Conservation (phyloP, 2,797 vertebrate genomes). For the Furcifer pardalis region DNA sequence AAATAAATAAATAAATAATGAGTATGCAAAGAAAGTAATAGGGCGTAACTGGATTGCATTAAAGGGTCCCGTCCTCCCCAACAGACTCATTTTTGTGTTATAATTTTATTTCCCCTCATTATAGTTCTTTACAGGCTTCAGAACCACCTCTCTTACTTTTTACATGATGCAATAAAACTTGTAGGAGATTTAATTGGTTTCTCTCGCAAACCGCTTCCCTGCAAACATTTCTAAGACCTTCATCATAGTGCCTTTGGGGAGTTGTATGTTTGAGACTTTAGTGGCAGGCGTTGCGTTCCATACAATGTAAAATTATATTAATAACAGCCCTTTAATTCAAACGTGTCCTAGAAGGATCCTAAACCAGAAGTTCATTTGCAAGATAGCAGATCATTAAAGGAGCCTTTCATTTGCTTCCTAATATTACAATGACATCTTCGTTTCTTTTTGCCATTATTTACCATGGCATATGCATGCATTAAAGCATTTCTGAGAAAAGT, state of each 20-base stretch:
- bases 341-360: neutral
- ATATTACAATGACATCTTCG: neutral
- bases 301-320: slow-evolving; percentile 38
- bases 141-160: slow-evolving; percentile 48
- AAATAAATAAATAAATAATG: too few species aligned
- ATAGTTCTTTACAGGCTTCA: slow-evolving; percentile 41
- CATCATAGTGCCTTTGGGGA: slow-evolving; percentile 29
- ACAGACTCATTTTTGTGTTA: slow-evolving; percentile 32
- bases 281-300: slow-evolving; percentile 4
- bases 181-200: slow-evolving; percentile 44
- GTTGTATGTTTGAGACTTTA: slow-evolving; percentile 30
- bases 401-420: neutral
- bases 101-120: slow-evolving; percentile 48
- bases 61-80: slow-evolving; percentile 28
- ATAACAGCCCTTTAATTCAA: slow-evolving; percentile 30
- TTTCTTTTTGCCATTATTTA: neutral
- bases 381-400: neutral
- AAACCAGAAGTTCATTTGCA: neutral
- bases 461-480: neutral
- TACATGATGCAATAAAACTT: slow-evolving; percentile 48
- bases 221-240: slow-evolving; percentile 23
- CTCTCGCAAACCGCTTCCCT: neutral
- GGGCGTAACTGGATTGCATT: slow-evolving; percentile 31
- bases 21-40: slow-evolving; percentile 36
- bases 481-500: neutral